Evolutionary conservation across 2,888 invertebrate genomes (phyloP).

Genomic region (Prosapia bicincta): DNA sequence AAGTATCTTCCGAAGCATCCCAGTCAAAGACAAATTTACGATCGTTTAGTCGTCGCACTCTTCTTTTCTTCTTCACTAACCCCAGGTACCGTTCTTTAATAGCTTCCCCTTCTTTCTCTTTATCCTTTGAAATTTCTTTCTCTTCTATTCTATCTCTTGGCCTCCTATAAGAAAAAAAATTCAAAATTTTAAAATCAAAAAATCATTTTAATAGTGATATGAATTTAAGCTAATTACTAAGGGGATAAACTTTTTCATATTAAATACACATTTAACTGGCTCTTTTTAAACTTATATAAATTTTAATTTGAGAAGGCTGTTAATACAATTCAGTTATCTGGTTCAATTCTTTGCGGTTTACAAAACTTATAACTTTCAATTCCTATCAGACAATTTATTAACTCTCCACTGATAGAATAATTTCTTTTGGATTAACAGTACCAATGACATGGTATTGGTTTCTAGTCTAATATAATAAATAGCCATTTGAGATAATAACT

Average conservation of each 20-base stretch:
- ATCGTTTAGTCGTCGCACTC: conserved; percentile 92
- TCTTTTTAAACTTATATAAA: too few species aligned
- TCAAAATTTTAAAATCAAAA: background rate
- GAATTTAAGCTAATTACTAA: background rate
- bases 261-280: background rate
- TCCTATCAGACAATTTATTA: too few species aligned
- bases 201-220: too few species aligned
- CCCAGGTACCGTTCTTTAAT: conserved; percentile 95
- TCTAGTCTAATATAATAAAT: too few species aligned
- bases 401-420: too few species aligned
- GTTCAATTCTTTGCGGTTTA: too few species aligned
- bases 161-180: conserved; percentile 30
- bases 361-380: too few species aligned
- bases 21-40: conserved; percentile 99
- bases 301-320: too few species aligned
- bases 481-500: too few species aligned
- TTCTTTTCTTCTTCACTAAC: conserved; percentile 85
- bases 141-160: conserved; percentile 47
- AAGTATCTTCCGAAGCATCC: conserved; percentile 99
- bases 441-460: too few species aligned
- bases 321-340: too few species aligned
- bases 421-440: too few species aligned
- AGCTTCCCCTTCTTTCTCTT: conserved; percentile 90
- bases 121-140: conserved; percentile 71
- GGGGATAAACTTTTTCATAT: background rate